Evolutionary conservation across 2,797 vertebrate species (phyloP), one percentile per base, ranked within the genome.

Genomic region (Argya squamiceps): DNA sequence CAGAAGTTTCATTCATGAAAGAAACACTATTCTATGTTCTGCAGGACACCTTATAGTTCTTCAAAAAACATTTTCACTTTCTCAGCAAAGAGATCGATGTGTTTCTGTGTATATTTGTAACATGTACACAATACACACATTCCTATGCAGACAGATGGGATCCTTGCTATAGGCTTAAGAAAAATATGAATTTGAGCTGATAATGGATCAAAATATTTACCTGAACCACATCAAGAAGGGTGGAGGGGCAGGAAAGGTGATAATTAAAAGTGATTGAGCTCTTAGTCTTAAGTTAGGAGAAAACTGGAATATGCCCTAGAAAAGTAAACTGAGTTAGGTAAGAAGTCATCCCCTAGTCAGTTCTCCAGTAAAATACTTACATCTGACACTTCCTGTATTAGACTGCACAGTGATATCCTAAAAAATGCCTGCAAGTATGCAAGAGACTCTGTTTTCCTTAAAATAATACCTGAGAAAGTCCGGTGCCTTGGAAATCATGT

Each of bases 401-500:
- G 11, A 36, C 13, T 32, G 30, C 11, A 32, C 20, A 47, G 39
- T 12, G 19, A 43, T 39, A 80, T 3, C 43, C 47, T 44, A 30
- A 71, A 55, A 63, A 59, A 26, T 1, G 15, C 34, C 44, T 59
- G 12, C n/a, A 84, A 91, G 74, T 6, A 75, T 7, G 20, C n/a
- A 93, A 53, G n/a, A 60, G 11, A 41, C 8, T 67, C 13, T 68
- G 4, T n/a, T 89, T 83, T 67, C 34, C 37, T 69, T 30, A 41
- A 71, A 75, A 30, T 10, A 71, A 44, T 98, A 99, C 99, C 99
- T 99, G 98, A 99, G 98, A 96, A 99, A 99, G 96, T 99, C 99
- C 0, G 99, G 99, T 93, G 99, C 99, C 98, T 99, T 99, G 81
- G 99, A 97, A 63, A 99, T 99, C 99, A 99, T 99, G 95, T 99